Base-by-base conservation (phyloP, 2,113 vertebrate genomes). In the Paratilapia polleni region DNA sequence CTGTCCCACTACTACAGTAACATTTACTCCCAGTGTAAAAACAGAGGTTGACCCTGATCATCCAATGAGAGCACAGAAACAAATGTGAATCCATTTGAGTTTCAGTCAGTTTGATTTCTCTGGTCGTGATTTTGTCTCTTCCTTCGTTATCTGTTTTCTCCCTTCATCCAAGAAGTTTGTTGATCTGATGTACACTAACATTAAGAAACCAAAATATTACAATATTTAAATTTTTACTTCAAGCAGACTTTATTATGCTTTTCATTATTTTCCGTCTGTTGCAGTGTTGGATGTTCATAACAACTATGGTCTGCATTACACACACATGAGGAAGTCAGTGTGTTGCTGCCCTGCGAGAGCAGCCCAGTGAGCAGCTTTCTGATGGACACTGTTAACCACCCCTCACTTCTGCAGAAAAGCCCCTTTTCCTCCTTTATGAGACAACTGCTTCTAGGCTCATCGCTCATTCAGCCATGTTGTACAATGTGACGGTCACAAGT, bases 21-120 rank as follows among this genome's bases (percentile, higher is more conserved):
- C 1, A 43, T 13, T 36, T 3, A 0, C 36, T 66, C 4, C 28
- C 28, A 31, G 28, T 31, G 28, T 31, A 31, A 31, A 31, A 31
- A 31, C 28, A 31, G 28, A 31, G 28, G 28, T 31, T 31, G 28
- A 31, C 28, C 28, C 28, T 31, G 4, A 31, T 4, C 28, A 31
- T 31, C 28, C 28, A 31, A n/a, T n/a, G n/a, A n/a, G n/a, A n/a
- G 28, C 28, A 2, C 28, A 31, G 28, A 31, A 31, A 31, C 28
- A 31, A 31, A 31, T 31, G 28, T 4, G 4, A 3, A 31, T 31
- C 28, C 28, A 3, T 31, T 31, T 31, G 28, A 4, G 28, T 31
- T 31, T 31, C 28, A 31, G 28, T 31, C 28, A 31, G 28, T 31
- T 31, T 31, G 28, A 31, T 31, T 31, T 31, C 28, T 31, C 28